Conservation (phyloP, 1,140 invertebrate species). For the Drosophila triauraria region DNA sequence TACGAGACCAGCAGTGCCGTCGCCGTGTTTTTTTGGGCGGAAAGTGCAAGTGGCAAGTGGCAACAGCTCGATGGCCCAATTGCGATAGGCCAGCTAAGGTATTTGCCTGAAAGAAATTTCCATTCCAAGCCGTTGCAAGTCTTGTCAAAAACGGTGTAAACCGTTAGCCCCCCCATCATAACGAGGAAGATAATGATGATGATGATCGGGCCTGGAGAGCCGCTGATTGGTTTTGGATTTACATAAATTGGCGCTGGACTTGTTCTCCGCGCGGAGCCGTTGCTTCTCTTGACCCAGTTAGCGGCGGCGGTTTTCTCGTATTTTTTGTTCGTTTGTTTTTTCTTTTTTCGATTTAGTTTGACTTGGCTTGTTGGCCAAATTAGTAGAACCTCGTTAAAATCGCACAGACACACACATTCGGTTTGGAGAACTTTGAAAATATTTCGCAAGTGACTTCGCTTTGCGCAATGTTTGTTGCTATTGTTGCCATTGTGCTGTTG, state of each 20-base stretch:
- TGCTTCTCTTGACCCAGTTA: slow-evolving; percentile 72
- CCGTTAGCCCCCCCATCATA: slow-evolving; percentile 49
- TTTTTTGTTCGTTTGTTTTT: background rate
- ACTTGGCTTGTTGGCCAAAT: slow-evolving; percentile 39
- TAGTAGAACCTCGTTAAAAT: slow-evolving; percentile 67
- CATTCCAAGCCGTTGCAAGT: slow-evolving; percentile 6
- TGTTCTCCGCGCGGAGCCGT: slow-evolving; percentile 13
- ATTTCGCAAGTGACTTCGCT: slow-evolving; percentile 54
- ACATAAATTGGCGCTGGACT: slow-evolving; percentile 73
- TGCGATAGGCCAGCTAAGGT: slow-evolving; percentile 54
- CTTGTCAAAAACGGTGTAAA: slow-evolving; percentile 59
- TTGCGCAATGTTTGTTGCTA: slow-evolving; percentile 44
- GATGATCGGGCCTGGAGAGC: slow-evolving; percentile 30
- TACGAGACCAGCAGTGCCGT: background rate
- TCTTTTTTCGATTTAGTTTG: slow-evolving; percentile 4
- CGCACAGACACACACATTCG: background rate
- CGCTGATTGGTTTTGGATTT: slow-evolving; percentile 80
- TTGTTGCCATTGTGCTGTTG: too few species aligned
- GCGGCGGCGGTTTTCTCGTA: slow-evolving; percentile 11
- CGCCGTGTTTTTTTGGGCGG: slow-evolving; percentile 38
- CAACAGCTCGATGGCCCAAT: slow-evolving; percentile 59
- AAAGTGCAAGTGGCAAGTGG: slow-evolving; percentile 71
- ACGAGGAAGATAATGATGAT: slow-evolving; percentile 52
- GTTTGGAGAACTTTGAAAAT: slow-evolving; percentile 24
- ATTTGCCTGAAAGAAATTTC: slow-evolving; percentile 25